Evolutionary conservation across 2,113 vertebrate genomes (phyloP).

Genomic region (Triplophysa dalaica): DNA sequence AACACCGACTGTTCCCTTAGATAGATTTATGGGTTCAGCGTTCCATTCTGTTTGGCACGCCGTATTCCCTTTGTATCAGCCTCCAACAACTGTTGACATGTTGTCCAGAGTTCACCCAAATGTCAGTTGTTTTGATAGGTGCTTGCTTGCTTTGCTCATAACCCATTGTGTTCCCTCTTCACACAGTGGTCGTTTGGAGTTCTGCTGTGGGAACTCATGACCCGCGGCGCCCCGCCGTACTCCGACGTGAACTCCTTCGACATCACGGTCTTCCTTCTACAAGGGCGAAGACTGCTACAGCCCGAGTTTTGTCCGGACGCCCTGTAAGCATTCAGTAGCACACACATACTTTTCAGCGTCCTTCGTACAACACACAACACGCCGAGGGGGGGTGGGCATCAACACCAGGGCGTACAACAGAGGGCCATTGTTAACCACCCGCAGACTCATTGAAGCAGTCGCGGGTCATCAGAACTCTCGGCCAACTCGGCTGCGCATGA

Average conservation of each 20-base stretch:
- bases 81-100: neutral
- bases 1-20: slow-evolving; percentile 14
- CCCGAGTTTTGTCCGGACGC: slow-evolving; percentile 96
- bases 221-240: slow-evolving; percentile 94
- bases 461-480: slow-evolving; percentile 45
- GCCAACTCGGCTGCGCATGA: slow-evolving; percentile 51
- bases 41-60: slow-evolving; percentile 4
- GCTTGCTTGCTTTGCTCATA: slow-evolving; percentile 4
- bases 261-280: slow-evolving; percentile 93
- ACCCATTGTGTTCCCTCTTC: slow-evolving; percentile 16
- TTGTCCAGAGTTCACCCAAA: neutral
- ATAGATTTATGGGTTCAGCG: slow-evolving; percentile 24
- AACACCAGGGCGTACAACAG: slow-evolving; percentile 36
- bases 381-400: slow-evolving; percentile 42
- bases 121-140: slow-evolving; percentile 30
- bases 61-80: neutral
- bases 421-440: slow-evolving; percentile 50
- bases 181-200: slow-evolving; percentile 87
- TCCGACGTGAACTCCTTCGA: slow-evolving; percentile 98
- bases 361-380: slow-evolving; percentile 15
- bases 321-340: slow-evolving; percentile 79
- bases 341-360: slow-evolving; percentile 14
- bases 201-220: slow-evolving; percentile 98
- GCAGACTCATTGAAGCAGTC: slow-evolving; percentile 45
- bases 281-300: slow-evolving; percentile 93